Evolutionary conservation across 2,113 vertebrate genomes (phyloP).

Genomic region (Helogale parvula): DNA sequence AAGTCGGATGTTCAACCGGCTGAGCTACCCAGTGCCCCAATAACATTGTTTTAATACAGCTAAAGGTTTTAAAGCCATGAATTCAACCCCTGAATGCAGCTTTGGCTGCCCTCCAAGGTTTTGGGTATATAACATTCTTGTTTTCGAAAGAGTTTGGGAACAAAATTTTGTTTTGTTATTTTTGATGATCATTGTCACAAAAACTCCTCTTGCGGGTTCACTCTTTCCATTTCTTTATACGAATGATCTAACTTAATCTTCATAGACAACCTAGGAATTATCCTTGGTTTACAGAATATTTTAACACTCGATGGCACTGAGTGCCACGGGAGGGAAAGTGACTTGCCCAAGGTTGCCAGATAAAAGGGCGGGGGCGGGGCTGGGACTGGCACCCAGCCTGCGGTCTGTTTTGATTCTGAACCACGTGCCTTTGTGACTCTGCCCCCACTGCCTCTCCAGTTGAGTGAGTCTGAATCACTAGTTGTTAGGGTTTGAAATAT

Average conservation of each 20-base stretch:
- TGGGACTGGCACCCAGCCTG: background rate
- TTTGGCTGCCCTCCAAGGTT: background rate
- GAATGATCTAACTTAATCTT: background rate
- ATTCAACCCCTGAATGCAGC: background rate
- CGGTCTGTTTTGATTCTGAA: background rate
- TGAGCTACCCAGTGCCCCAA: background rate
- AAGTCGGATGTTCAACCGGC: no score
- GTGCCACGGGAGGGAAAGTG: background rate
- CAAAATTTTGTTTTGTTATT: background rate
- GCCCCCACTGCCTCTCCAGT: background rate
- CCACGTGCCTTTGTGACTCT: background rate
- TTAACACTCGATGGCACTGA: background rate
- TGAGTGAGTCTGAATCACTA: constrained; percentile 53
- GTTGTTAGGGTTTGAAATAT: background rate
- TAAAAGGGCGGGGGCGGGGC: background rate
- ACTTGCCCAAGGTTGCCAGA: background rate
- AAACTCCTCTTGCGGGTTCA: background rate
- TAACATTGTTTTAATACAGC: background rate
- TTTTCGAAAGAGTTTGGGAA: background rate
- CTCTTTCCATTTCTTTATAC: background rate
- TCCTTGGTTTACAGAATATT: background rate
- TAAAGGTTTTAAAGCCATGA: background rate
- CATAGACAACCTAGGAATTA: background rate
- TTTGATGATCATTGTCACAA: background rate
- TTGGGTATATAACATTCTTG: background rate